A percentile compares a stretch with the other conserved stretches of the same genome.
Evolutionary conservation across 2,797 vertebrate genomes (phyloP).

Genomic region (Cichlasoma orientale): DNA sequence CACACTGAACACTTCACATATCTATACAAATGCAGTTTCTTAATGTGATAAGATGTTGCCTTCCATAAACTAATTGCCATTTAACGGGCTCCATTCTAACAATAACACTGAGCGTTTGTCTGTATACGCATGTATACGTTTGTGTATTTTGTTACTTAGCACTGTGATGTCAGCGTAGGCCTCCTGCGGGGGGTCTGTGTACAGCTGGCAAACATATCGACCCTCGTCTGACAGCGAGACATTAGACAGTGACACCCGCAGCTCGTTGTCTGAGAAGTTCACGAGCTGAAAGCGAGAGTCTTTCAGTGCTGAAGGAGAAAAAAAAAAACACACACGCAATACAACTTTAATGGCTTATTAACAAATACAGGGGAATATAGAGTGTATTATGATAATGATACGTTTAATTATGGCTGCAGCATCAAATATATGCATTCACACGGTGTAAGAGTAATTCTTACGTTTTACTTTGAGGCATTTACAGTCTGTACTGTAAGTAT

Average conservation of each 20-base stretch:
- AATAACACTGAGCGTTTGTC: background rate
- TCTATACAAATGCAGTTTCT: background rate
- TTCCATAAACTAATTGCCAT: background rate
- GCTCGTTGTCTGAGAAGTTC: constrained; percentile 98
- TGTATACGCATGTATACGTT: constrained; percentile 1
- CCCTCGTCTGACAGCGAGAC: constrained; percentile 97
- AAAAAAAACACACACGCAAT: background rate
- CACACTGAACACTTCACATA: background rate
- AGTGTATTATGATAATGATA: background rate
- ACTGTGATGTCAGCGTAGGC: constrained; percentile 95
- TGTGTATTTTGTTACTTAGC: constrained; percentile 81
- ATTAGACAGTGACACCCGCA: constrained; percentile 95
- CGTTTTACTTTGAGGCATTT: background rate
- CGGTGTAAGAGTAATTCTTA: background rate
- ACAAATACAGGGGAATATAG: background rate
- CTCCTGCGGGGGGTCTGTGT: constrained; percentile 97
- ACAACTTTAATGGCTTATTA: background rate
- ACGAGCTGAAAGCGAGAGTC: constrained; percentile 98
- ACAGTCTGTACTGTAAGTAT: background rate
- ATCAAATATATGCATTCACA: background rate
- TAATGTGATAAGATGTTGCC: background rate
- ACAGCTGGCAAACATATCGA: constrained; percentile 97
- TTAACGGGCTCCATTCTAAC: background rate
- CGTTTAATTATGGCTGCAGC: background rate
- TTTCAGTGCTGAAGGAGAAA: constrained; percentile 86